Percentiles rank a stretch among this genome's conserved stretches.
Evolutionary conservation across 2,797 vertebrate species (phyloP).

Genomic region (Diceros bicornis): DNA sequence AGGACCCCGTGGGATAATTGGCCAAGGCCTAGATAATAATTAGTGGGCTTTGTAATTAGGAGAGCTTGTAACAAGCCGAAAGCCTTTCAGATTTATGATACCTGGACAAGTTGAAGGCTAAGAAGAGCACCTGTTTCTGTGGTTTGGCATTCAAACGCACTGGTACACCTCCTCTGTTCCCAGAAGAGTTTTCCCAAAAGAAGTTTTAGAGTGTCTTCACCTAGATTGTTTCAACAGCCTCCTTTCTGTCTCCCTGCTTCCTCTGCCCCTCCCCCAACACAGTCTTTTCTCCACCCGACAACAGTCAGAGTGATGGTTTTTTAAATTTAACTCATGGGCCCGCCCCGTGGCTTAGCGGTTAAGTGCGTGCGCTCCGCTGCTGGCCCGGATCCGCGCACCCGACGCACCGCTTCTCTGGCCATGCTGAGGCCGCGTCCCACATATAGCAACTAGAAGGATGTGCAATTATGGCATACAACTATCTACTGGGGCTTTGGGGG

Average conservation of each 20-base stretch:
- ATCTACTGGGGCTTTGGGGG: too few species aligned
- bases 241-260: background rate
- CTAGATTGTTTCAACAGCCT: background rate
- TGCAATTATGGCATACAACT: too few species aligned
- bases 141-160: slow-evolving; percentile 50
- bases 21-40: slow-evolving; percentile 75
- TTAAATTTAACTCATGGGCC: background rate
- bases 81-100: slow-evolving; percentile 73
- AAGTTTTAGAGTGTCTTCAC: background rate
- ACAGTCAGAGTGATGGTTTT: background rate
- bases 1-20: slow-evolving; percentile 79
- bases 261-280: background rate
- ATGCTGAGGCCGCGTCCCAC: too few species aligned
- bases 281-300: background rate
- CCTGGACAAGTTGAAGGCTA: slow-evolving; percentile 60
- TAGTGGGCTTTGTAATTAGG: slow-evolving; percentile 81
- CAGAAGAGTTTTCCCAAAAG: background rate
- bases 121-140: slow-evolving; percentile 75
- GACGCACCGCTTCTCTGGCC: too few species aligned
- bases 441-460: too few species aligned
- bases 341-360: too few species aligned
- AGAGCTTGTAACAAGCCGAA: slow-evolving; percentile 68
- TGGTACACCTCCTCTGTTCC: background rate
- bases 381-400: too few species aligned
- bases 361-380: too few species aligned